phyloP scores from a whole-genome alignment of 2,888 invertebrate species.

The Cantharis flavilabris region DNA sequence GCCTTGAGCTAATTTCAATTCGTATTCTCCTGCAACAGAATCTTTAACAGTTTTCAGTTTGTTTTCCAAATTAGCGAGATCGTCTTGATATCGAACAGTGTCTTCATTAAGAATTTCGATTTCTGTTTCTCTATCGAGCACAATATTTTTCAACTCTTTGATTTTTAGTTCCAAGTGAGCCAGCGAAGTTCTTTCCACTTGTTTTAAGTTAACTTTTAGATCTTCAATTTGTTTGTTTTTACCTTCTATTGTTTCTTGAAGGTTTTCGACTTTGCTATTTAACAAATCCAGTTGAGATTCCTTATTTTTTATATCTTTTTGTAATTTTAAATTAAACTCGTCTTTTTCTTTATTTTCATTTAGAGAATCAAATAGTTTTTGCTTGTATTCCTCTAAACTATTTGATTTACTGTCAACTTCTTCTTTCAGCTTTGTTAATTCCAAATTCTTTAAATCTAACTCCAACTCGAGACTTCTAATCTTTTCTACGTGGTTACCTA shows the following conservation, averaged over 20 bases:
- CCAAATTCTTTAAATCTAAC: slow-evolving; percentile 49
- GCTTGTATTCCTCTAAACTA: slow-evolving; percentile 32
- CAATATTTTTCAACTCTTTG: slow-evolving; percentile 40
- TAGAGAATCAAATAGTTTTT: slow-evolving; percentile 24
- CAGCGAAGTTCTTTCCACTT: slow-evolving; percentile 45
- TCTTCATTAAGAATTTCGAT: slow-evolving; percentile 62
- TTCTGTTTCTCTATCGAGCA: slow-evolving; percentile 59
- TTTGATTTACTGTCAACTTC: slow-evolving; percentile 53
- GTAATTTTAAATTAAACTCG: slow-evolving; percentile 43
- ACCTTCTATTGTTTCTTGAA: slow-evolving; percentile 32
- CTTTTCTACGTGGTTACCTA: slow-evolving; percentile 42
- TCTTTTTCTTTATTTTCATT: slow-evolving; percentile 33
- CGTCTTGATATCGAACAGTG: slow-evolving; percentile 58
- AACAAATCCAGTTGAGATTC: slow-evolving; percentile 34
- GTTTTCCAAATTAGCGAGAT: slow-evolving; percentile 53
- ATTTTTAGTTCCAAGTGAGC: slow-evolving; percentile 56
- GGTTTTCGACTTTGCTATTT: slow-evolving; percentile 25
- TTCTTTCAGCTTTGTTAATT: slow-evolving; percentile 56
- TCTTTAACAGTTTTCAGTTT: slow-evolving; percentile 14
- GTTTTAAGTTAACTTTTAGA: slow-evolving; percentile 34
- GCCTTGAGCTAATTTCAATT: slow-evolving; percentile 32
- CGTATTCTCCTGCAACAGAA: slow-evolving; percentile 11
- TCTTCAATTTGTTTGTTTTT: slow-evolving; percentile 45
- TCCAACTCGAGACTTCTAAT: slow-evolving; percentile 45
- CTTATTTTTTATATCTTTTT: slow-evolving; percentile 44